These are phyloP conservation scores for Pluvialis apricaria DNA, from an alignment of 2,113 vertebrate species.

Conservation along the genomic window DNA sequence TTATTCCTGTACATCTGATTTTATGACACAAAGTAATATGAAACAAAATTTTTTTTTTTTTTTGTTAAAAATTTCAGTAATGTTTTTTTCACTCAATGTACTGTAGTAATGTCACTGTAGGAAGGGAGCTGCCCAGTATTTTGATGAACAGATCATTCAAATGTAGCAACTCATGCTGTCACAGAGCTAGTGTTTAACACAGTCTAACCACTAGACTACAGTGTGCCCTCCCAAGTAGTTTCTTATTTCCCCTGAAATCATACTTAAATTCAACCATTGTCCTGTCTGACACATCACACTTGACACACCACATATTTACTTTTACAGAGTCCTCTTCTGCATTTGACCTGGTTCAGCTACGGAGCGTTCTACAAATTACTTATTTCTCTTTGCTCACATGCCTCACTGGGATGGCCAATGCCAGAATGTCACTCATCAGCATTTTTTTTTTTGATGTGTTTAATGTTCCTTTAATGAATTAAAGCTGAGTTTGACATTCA, in stretches of 20 bases:
- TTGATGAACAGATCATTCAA: neutral
- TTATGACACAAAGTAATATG: neutral
- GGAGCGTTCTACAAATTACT: neutral
- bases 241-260: neutral
- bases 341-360: neutral
- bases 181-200: neutral
- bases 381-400: neutral
- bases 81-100: neutral
- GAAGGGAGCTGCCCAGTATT: neutral
- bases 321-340: neutral
- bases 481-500: constrained; percentile 5
- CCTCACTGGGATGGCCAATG: neutral
- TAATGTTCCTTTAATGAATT: constrained; percentile 23
- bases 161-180: neutral
- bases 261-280: neutral
- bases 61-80: neutral
- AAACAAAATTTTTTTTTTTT: neutral
- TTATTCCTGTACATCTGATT: neutral
- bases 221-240: neutral
- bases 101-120: neutral
- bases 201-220: neutral
- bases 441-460: constrained; percentile 22
- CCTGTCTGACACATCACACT: neutral
- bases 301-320: neutral
- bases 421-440: neutral